Evolutionary conservation across 2,797 vertebrate genomes (phyloP).

Genomic region (Diplodus puntazzo): DNA sequence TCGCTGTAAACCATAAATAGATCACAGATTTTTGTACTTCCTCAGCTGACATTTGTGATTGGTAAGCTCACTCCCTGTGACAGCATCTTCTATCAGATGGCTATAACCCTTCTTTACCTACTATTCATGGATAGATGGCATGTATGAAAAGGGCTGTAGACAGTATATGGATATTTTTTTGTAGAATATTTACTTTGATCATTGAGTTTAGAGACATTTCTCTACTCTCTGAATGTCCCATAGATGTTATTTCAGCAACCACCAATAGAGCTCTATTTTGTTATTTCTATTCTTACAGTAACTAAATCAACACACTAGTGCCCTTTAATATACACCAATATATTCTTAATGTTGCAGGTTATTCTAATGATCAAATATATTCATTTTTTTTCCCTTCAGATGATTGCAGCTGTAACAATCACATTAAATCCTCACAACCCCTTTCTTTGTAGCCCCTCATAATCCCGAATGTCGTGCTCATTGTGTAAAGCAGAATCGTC

Average conservation of each 20-base stretch:
- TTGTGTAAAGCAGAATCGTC: slow-evolving; percentile 36
- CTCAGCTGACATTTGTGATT: no score
- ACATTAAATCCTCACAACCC: slow-evolving; percentile 41
- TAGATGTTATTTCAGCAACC: background rate
- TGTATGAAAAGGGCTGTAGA: background rate
- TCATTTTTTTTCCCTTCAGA: background rate
- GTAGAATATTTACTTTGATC: slow-evolving; percentile 12
- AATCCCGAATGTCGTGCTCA: slow-evolving; percentile 52
- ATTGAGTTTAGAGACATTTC: background rate
- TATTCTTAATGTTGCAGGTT: background rate
- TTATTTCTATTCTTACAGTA: background rate
- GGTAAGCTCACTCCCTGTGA: no score
- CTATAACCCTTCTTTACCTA: no score
- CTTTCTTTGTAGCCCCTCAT: slow-evolving; percentile 35
- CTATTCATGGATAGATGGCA: no score
- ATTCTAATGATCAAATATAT: slow-evolving; percentile 11
- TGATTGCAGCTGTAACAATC: slow-evolving; percentile 18
- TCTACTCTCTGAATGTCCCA: background rate
- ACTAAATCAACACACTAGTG: no score
- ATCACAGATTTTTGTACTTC: no score
- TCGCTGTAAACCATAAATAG: no score
- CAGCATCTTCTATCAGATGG: no score
- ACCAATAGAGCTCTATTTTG: background rate
- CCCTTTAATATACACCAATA: background rate
- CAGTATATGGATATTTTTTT: slow-evolving; percentile 10